Evolutionary conservation across 2,888 invertebrate species (phyloP).

Genomic region (Neelides folsomi): DNA sequence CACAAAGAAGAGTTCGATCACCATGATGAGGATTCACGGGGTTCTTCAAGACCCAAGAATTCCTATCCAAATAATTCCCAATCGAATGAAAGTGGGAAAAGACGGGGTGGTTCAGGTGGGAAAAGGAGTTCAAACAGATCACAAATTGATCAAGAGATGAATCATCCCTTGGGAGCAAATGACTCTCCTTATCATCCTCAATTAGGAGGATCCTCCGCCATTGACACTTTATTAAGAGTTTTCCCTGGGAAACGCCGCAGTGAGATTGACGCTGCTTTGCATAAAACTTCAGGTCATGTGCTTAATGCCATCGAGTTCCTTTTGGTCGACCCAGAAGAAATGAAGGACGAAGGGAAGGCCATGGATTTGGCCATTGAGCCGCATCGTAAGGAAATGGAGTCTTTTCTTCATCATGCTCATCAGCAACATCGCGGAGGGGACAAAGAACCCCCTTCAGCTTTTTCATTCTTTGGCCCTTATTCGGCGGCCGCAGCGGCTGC

Average conservation of each 20-base stretch:
- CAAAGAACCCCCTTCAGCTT: slow-evolving; percentile 25
- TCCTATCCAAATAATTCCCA: background rate
- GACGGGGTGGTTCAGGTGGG: background rate
- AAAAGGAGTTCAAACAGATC: background rate
- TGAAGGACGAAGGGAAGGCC: slow-evolving; percentile 5
- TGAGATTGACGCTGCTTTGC: slow-evolving; percentile 72
- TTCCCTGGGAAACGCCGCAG: slow-evolving; percentile 75
- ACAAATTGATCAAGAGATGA: too few relatives aligned
- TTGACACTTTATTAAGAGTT: slow-evolving; percentile 75
- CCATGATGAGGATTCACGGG: too few relatives aligned
- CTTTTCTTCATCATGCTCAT: slow-evolving; percentile 9
- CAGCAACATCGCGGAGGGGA: slow-evolving; percentile 12
- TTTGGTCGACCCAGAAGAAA: slow-evolving; percentile 9
- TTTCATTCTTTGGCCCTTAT: slow-evolving; percentile 31
- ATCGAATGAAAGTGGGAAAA: background rate
- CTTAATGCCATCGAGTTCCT: slow-evolving; percentile 86
- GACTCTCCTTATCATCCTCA: background rate
- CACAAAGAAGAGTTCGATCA: too few relatives aligned
- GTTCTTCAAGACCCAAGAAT: background rate
- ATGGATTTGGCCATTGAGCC: slow-evolving; percentile 29
- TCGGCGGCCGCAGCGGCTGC: slow-evolving; percentile 29
- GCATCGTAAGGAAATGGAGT: slow-evolving; percentile 16
- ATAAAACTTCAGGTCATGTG: slow-evolving; percentile 74
- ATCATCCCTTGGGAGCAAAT: too few relatives aligned
- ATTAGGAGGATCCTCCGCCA: slow-evolving; percentile 38